These are phyloP conservation scores for Drosophila seclusa DNA, from an alignment of 2,888 invertebrate species.

Conservation along the genomic window DNA sequence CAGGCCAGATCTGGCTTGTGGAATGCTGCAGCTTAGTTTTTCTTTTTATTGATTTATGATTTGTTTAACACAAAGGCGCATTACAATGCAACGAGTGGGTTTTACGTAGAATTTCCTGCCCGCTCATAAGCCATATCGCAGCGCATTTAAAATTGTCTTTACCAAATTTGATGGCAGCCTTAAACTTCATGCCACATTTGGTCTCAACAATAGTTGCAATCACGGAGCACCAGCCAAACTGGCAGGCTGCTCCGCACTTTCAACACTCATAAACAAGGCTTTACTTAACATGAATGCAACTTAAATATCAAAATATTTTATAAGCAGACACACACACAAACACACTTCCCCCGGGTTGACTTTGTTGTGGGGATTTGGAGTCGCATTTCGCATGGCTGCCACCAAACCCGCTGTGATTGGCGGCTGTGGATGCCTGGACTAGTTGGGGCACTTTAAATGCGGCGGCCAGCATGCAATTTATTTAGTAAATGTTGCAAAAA, in stretches of 20 bases:
- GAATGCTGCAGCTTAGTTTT: slow-evolving; percentile 79
- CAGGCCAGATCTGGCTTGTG: slow-evolving; percentile 43
- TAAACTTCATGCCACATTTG: slow-evolving; percentile 81
- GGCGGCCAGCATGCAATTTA: slow-evolving; percentile 61
- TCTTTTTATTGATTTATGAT: slow-evolving; percentile 80
- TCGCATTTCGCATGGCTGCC: slow-evolving; percentile 45
- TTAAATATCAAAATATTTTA: slow-evolving; percentile 84
- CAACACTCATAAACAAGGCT: slow-evolving; percentile 85
- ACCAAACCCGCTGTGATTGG: slow-evolving; percentile 28
- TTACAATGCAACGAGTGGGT: slow-evolving; percentile 75
- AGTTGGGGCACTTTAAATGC: slow-evolving; percentile 41
- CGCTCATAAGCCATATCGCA: slow-evolving; percentile 70
- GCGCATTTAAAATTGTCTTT: slow-evolving; percentile 79
- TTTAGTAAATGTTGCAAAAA: slow-evolving; percentile 73
- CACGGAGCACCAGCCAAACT: slow-evolving; percentile 55
- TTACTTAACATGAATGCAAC: slow-evolving; percentile 85
- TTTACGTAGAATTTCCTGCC: slow-evolving; percentile 72
- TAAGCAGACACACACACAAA: slow-evolving; percentile 31
- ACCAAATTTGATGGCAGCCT: slow-evolving; percentile 81
- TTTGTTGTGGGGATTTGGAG: slow-evolving; percentile 51
- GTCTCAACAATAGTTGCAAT: slow-evolving; percentile 80
- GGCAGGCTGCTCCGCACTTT: slow-evolving; percentile 65
- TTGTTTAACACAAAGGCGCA: slow-evolving; percentile 80
- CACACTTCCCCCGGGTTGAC: slow-evolving; percentile 4
- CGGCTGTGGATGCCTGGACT: slow-evolving; percentile 25